phyloP scores from a whole-genome alignment of 2,113 vertebrate species.

The Rhodinocichla rosea region DNA sequence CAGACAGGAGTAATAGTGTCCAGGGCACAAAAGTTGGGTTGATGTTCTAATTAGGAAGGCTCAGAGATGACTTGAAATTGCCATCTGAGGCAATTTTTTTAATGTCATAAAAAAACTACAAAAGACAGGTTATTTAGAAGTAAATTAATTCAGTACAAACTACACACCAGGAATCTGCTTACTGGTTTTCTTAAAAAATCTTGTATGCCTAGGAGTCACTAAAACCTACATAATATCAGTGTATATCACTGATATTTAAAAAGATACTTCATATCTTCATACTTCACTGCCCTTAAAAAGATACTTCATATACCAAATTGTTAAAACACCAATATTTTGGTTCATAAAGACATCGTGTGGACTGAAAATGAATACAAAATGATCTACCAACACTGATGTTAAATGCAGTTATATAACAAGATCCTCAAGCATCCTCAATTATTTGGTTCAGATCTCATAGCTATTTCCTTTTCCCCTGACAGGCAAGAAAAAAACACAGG shows the following conservation, averaged over 20 bases:
- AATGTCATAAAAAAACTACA: not conserved
- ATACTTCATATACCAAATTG: not conserved
- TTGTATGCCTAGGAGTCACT: not conserved
- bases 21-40: not conserved
- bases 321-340: not conserved
- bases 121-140: not conserved
- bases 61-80: not conserved
- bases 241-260: not conserved
- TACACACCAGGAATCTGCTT: not conserved
- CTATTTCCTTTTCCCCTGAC: not conserved
- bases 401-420: not conserved
- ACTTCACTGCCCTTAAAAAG: not conserved
- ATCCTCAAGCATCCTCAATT: not conserved
- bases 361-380: not conserved
- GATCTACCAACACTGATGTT: not conserved
- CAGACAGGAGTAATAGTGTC: not conserved
- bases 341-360: not conserved
- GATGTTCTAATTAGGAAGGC: not conserved
- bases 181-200: not conserved
- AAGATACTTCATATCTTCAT: no score
- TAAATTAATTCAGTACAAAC: not conserved
- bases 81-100: not conserved
- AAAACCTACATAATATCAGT: not conserved
- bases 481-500: not conserved
- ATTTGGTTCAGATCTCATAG: not conserved